Percentiles rank a stretch among this genome's conserved stretches.
Evolutionary conservation across 2,113 vertebrate genomes (phyloP).

Genomic region (Lonchura striata): DNA sequence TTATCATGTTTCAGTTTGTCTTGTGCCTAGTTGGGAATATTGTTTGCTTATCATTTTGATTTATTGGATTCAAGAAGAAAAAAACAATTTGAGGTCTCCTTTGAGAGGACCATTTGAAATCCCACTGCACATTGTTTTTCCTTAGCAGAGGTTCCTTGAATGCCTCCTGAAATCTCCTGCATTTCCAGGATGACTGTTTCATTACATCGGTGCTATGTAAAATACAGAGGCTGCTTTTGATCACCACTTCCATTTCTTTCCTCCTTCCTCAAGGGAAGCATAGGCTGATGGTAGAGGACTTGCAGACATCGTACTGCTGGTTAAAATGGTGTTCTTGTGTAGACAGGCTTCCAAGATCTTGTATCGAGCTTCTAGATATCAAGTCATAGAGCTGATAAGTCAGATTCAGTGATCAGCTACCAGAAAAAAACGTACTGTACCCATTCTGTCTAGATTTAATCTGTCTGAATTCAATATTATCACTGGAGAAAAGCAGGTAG

Average conservation of each 20-base stretch:
- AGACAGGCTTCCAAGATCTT: background rate
- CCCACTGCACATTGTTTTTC: background rate
- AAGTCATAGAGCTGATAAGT: background rate
- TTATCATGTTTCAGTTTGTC: background rate
- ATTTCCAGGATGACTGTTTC: background rate
- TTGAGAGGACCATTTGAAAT: background rate
- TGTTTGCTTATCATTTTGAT: background rate
- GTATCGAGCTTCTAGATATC: background rate
- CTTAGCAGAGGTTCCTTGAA: background rate
- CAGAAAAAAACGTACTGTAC: background rate
- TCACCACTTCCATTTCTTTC: background rate
- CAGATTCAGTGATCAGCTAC: background rate
- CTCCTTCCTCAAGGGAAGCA: background rate
- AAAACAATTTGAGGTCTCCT: background rate
- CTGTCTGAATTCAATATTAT: background rate
- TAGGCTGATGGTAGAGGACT: background rate
- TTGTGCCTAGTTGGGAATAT: background rate
- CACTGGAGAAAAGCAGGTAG: background rate
- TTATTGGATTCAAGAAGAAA: background rate
- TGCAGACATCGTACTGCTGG: fast-evolving
- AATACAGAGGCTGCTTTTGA: background rate
- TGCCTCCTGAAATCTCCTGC: background rate
- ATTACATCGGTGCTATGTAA: background rate
- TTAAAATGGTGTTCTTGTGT: background rate
- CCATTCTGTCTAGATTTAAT: background rate